Conservation (phyloP, 2,888 invertebrate genomes). For the Mythimna impura region DNA sequence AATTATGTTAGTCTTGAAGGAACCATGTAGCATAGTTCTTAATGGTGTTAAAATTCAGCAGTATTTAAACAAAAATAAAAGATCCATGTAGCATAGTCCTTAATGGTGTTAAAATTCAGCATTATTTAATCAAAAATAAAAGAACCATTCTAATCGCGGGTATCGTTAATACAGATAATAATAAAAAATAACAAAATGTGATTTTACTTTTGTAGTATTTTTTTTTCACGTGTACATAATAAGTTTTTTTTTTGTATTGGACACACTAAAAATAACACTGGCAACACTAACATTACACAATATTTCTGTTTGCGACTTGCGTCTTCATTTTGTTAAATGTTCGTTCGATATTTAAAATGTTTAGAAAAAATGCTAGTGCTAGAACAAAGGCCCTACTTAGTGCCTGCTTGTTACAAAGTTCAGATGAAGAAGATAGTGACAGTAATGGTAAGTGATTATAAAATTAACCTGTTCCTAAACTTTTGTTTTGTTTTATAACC, state of each 20-base stretch:
- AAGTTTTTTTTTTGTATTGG: too few relatives aligned
- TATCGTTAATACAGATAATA: not conserved
- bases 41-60: too few relatives aligned
- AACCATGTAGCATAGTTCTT: too few relatives aligned
- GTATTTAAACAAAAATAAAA: too few relatives aligned
- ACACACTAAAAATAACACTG: slow-evolving; percentile 17
- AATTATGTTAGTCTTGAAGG: too few relatives aligned
- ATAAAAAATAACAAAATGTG: slow-evolving; percentile 14
- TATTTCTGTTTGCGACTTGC: slow-evolving; percentile 19
- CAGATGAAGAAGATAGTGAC: slow-evolving; percentile 26
- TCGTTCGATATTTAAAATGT: slow-evolving; percentile 21
- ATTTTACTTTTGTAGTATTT: slow-evolving; percentile 14
- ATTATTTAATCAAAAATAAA: slow-evolving; percentile 27
- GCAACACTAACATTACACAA: slow-evolving; percentile 19
- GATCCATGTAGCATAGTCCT: too few relatives aligned
- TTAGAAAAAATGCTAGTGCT: slow-evolving; percentile 21
- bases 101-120: slow-evolving; percentile 16
- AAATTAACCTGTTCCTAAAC: slow-evolving; percentile 14
- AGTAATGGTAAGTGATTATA: slow-evolving; percentile 18
- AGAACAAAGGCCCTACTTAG: slow-evolving; percentile 23
- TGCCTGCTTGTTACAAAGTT: slow-evolving; percentile 24
- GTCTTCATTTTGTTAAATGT: slow-evolving; percentile 12
- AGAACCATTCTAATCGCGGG: too few relatives aligned
- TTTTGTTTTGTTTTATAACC: slow-evolving; percentile 21
- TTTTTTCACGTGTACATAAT: slow-evolving; percentile 13